Evolutionary conservation across 2,797 vertebrate species (phyloP).

Genomic region (Rhadinocentrus ornatus): DNA sequence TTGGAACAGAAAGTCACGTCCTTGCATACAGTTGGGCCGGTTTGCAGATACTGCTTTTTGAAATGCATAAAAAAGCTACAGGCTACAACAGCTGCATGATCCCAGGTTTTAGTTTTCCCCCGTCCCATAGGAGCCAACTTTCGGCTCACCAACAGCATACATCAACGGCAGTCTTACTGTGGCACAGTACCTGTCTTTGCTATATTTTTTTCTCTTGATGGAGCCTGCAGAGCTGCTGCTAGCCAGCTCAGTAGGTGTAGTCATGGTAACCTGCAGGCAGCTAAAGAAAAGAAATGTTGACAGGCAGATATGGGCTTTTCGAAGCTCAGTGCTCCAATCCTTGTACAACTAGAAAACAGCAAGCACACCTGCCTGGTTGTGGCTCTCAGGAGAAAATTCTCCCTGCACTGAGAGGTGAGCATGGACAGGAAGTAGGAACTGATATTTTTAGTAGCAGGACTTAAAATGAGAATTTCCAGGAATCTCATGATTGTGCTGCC

Average conservation of each 20-base stretch:
- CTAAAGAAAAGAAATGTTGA: conserved; percentile 60
- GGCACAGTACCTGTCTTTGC: conserved; percentile 39
- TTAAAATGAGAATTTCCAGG: conserved; percentile 35
- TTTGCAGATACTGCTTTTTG: not conserved
- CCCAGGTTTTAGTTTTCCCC: conserved; percentile 1
- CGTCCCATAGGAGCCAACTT: conserved; percentile 25
- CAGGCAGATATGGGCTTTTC: conserved; percentile 60
- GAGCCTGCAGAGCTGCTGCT: conserved; percentile 57
- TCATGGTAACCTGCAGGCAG: conserved; percentile 74
- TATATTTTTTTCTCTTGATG: conserved; percentile 43
- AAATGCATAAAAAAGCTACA: not conserved
- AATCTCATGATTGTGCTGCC: conserved; percentile 23
- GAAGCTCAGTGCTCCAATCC: conserved; percentile 42
- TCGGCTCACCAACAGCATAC: conserved; percentile 15
- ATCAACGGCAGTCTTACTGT: conserved; percentile 32
- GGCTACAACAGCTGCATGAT: not conserved
- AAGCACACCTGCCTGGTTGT: conserved; percentile 30
- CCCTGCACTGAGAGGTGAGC: conserved; percentile 18
- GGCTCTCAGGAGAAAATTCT: conserved; percentile 21
- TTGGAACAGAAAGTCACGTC: conserved; percentile 19
- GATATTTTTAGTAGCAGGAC: conserved; percentile 45
- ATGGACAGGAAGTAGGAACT: conserved; percentile 21
- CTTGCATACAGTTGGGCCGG: not conserved
- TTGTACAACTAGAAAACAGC: conserved; percentile 42
- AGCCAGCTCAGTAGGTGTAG: conserved; percentile 59